Base-by-base conservation (phyloP, 64 coral and sea anemone species). In the Stylophora pistillata region DNA sequence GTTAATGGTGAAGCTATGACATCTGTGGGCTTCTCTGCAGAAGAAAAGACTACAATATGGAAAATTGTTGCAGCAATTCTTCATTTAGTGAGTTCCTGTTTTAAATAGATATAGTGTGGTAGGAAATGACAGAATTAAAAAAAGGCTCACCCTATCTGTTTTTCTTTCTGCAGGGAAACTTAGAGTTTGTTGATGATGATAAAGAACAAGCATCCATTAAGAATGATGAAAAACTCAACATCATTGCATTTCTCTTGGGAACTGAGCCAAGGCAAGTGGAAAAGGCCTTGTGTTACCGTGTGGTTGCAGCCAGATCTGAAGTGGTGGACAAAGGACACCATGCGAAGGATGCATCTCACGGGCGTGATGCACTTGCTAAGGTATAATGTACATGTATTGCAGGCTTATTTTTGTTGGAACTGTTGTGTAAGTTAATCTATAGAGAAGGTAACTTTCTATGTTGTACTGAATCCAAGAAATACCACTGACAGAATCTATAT, bases 271-370 rank as follows among this genome's bases (percentile, higher is more conserved):
- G 77, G 31, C 72, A 55, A 15, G 71, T 99, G 55, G 90, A 99
- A 34, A 95, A 93, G 65, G 69, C 89, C 14, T 83, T 99, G 55
- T 93, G 93, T 77, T 99, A 90, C 72, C 87, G 97, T 33, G 93
- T 99, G 14, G 97, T 99, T 26, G 97, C 97, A 14, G 93, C 93
- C 0, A 85, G 86, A 30, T 91, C 90, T 29, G 95, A 98, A 29
- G 90, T 99, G 1, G 79, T 99, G 74, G 97, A 99, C 78, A 99
- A 93, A 55, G 97, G 90, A 11, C 97, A 99, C 78, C 92, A 89
- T 83, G 78, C 89, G 10, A 91, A 95, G 41, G 97, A 99, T 55
- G 97, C 93, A 3, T 92, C 85, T 53, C 90, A 99, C 58, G 97
- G 97, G 2, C 69, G 90, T 25, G 97, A 99, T 86, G 97, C 97